These are phyloP conservation scores for Siniperca knerii DNA, from an alignment of 2,113 vertebrate genomes.

Conservation along the genomic window DNA sequence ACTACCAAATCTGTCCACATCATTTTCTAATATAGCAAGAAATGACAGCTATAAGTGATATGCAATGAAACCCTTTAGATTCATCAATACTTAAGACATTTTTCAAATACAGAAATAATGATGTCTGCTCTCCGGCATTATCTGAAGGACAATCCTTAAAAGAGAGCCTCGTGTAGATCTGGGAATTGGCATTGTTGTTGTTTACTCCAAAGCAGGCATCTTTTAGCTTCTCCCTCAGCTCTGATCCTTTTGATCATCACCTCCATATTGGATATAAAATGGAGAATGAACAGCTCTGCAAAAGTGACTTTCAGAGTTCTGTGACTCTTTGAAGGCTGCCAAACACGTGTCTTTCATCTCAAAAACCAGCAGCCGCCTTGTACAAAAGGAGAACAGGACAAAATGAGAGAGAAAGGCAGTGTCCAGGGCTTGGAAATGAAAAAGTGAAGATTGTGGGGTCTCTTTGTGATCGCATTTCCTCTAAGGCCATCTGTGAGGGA, in stretches of 20 bases:
- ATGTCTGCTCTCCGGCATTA: constrained; percentile 38
- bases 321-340: constrained; percentile 82
- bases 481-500: constrained; percentile 55
- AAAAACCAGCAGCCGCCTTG: constrained; percentile 71
- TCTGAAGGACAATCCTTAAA: constrained; percentile 55
- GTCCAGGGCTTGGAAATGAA: constrained; percentile 64
- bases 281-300: constrained; percentile 70
- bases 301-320: constrained; percentile 81
- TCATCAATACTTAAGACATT: not conserved
- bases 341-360: constrained; percentile 86
- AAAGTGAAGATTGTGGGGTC: constrained; percentile 62
- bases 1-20: not conserved
- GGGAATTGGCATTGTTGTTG: constrained; percentile 66
- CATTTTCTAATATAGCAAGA: not conserved
- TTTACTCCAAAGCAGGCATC: constrained; percentile 72
- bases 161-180: constrained; percentile 18
- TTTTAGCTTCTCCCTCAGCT: constrained; percentile 69
- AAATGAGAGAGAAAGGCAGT: constrained; percentile 62
- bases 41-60: no score
- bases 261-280: constrained; percentile 76
- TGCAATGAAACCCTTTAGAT: not conserved
- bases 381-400: constrained; percentile 69
- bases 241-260: constrained; percentile 79
- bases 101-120: not conserved
- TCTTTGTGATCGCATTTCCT: constrained; percentile 62